Evolutionary conservation across 2,888 invertebrate species (phyloP), one percentile per base, ranked within the genome.

Genomic region (Agrochola lota): DNA sequence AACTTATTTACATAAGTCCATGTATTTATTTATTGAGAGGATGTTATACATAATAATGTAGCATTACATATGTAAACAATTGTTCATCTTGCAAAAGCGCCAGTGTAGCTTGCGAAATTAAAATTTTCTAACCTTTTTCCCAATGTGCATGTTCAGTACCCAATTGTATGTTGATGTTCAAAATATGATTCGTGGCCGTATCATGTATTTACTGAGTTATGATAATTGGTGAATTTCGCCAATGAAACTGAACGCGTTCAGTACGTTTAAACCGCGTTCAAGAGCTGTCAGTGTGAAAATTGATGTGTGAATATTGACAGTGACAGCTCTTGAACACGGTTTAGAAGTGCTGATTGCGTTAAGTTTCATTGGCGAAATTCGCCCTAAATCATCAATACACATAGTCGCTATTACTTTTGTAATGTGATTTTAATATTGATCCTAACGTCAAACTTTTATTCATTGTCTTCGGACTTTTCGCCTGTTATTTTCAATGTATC

Each of bases 401-500:
- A 17, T 6, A 60, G 17, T n/a, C 8, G 8, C 30, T 35, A 52
- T 68, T 52, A 9, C 52, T 35, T 35, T 9, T n/a, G 30, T 35
- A 52, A 35, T 68, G 17, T 52, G 4, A 30, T n/a, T 52, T 30
- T n/a, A 52, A n/a, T n/a, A 17, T 52, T 52, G 6, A 35, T n/a
- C 11, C 17, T 55, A 35, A 35, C 17, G 11, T 69, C 35, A 52
- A n/a, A 49, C 1, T 57, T 52, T 35, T 35, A 69, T 69, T 40
- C 2, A 69, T 40, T n/a, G 57, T 40, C 17, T 40, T 17, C 35
- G 11, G 20, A 55, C 6, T 26, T 15, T 67, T 57, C 12, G 49
- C 12, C 30, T 35, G n/a, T 71, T 60, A 75, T 71, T 73, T 75
- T 40, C 60, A 75, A 75, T 78, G 72, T 74, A 81, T 62, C 46